Base-by-base conservation (phyloP, 2,797 vertebrate species). In the Lates japonicus region DNA sequence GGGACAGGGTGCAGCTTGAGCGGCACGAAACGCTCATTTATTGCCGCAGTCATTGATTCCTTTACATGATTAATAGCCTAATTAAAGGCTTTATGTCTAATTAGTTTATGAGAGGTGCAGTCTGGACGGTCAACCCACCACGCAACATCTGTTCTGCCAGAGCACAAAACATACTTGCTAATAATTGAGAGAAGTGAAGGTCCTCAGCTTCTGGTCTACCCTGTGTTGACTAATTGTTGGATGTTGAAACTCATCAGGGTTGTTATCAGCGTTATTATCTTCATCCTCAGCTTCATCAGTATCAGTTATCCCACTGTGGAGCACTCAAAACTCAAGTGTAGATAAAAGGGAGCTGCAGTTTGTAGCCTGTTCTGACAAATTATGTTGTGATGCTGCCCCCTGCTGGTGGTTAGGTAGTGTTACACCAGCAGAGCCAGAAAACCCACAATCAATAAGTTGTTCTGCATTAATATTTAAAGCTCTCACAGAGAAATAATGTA, bases 51-150 rank as follows among this genome's bases (percentile, higher is more conserved):
- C 76, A 25, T 72, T 60, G 82, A 83, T 87, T 73, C 78, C 74
- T 58, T 37, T 52, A 5, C 2, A 81, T 87, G 89, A 94, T 91
- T 90, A 82, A 91, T 74, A 13, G 82, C 33, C 83, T 85, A 80
- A 91, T 92, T 86, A 91, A 79, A 85, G 41, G 33, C 74, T 90
- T 90, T 80, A 80, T 89, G 78, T 88, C 75, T 84, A 82, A 92
- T 88, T 85, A 80, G 78, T 77, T 82, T 67, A 78, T 74, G 70
- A 90, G 78, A 60, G 75, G 73, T 78, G 74, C 72, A 44, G 73
- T 66, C 69, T 74, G 78, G 80, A 82, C 74, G 39, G 59, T 76
- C 59, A 74, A 69, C 39, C 52, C 69, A n/a, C 51, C 44, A 12
- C 25, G 1, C 39, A 54, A 76, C 86, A 89, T 81, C 83, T 86